Conservation (phyloP, 1,140 invertebrate species). For the Berghia stephanieae region DNA sequence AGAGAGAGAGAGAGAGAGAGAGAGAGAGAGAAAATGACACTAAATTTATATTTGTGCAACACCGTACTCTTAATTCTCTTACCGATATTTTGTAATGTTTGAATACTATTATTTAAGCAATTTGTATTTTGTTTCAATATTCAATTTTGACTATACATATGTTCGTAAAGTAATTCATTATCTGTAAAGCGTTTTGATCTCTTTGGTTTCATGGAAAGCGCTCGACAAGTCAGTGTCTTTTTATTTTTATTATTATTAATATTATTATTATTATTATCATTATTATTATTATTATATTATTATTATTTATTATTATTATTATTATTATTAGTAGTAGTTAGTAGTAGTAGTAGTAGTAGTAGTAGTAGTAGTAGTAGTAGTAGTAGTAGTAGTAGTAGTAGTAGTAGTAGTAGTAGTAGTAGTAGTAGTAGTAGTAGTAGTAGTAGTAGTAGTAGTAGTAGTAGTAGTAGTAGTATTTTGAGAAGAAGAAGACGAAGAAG, state of each 20-base stretch:
- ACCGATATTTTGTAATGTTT: background rate
- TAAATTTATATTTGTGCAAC: background rate
- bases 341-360: conserved; percentile 2
- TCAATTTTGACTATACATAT: too few species aligned
- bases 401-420: conserved; percentile 1
- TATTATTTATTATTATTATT: background rate
- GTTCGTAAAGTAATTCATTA: background rate
- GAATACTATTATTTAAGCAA: too few species aligned
- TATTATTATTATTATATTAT: background rate
- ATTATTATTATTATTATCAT: background rate
- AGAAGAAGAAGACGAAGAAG: too few species aligned
- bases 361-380: conserved; percentile 1
- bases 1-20: background rate
- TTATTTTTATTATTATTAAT: background rate
- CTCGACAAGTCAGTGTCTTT: background rate
- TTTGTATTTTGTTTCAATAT: too few species aligned
- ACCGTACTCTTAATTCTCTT: background rate
- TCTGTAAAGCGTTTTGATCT: background rate
- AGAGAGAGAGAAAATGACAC: background rate
- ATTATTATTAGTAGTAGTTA: background rate
- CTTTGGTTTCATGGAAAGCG: too few species aligned
- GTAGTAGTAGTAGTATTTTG: too few species aligned
- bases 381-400: conserved; percentile 2
- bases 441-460: conserved; percentile 1
- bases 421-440: conserved; percentile 1